A percentile compares a stretch with the other conserved stretches of the same genome.
phyloP scores from a whole-genome alignment of 1,140 invertebrate species.

The Zaprionus tsacasi region DNA sequence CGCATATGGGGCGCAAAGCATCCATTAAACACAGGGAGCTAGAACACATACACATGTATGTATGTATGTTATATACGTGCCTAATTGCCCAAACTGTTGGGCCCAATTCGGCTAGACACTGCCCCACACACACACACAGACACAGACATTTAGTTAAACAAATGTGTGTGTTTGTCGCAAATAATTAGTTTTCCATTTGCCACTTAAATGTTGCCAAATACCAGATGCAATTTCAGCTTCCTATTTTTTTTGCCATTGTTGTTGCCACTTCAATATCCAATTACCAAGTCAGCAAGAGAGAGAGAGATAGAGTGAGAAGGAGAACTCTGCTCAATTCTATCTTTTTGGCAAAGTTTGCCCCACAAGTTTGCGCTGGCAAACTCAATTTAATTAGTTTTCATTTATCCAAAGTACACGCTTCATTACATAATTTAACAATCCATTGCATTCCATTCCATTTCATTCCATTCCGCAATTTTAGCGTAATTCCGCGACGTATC shows the following conservation, averaged over 20 bases:
- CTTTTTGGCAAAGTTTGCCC: conserved; percentile 7
- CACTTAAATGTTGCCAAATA: conserved; percentile 68
- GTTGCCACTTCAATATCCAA: conserved; percentile 24
- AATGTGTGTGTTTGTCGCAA: conserved; percentile 51
- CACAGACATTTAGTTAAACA: conserved; percentile 38
- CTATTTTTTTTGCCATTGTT: neutral
- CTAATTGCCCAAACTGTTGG: conserved; percentile 59
- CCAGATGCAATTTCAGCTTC: conserved; percentile 42
- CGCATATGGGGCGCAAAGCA: conserved; percentile 52
- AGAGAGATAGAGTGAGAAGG: neutral
- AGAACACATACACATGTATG: neutral
- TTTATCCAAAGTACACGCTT: conserved; percentile 76
- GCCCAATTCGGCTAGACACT: conserved; percentile 5
- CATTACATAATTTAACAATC: conserved; percentile 78
- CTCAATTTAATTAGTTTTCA: conserved; percentile 76
- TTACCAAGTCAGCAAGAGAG: conserved; percentile 9
- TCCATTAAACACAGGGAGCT: conserved; percentile 63
- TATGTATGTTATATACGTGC: conserved; percentile 44
- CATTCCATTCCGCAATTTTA: conserved; percentile 25
- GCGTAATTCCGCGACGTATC: conserved; percentile 1
- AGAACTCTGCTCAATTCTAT: conserved; percentile 7
- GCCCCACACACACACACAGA: no score
- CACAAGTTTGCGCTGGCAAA: conserved; percentile 36
- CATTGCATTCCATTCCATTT: conserved; percentile 60
- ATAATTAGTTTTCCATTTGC: conserved; percentile 73